phyloP scores from a whole-genome alignment of 1,140 invertebrate genomes.

The Drosophila grimshawi region DNA sequence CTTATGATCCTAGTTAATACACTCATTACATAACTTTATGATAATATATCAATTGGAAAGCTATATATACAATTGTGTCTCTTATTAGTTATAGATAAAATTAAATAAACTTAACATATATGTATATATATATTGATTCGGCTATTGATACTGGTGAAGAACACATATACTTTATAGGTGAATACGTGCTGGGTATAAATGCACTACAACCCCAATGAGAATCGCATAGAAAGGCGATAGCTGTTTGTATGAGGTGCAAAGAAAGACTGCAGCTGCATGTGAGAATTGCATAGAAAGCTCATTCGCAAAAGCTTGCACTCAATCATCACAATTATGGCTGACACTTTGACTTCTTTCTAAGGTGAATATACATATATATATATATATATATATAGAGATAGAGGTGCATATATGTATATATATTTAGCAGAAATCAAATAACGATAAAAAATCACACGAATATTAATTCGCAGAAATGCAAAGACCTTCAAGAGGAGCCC shows the following conservation, averaged over 20 bases:
- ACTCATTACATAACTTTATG: no score
- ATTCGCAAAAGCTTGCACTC: slow-evolving; percentile 13
- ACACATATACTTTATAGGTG: no score
- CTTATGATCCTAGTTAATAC: no score
- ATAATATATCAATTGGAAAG: no score
- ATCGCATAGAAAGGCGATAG: slow-evolving; percentile 6
- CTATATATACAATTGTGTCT: no score
- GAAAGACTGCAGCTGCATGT: neutral
- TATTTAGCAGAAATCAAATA: slow-evolving; percentile 77
- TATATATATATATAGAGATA: neutral
- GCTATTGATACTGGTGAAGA: no score
- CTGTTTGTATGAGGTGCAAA: neutral
- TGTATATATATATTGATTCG: no score
- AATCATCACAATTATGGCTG: slow-evolving; percentile 47
- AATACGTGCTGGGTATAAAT: no score
- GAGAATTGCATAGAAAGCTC: neutral
- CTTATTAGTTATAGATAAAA: no score
- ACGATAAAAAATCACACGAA: slow-evolving; percentile 84
- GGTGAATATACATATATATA: slow-evolving; percentile 11
- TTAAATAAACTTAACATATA: no score
- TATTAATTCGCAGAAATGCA: slow-evolving; percentile 79
- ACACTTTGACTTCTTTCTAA: slow-evolving; percentile 44
- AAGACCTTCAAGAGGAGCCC: slow-evolving; percentile 65
- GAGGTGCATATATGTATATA: slow-evolving; percentile 17
- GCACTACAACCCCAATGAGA: neutral